Base-by-base conservation (phyloP, 2,888 invertebrate species). In the Ephialtes manifestator region DNA sequence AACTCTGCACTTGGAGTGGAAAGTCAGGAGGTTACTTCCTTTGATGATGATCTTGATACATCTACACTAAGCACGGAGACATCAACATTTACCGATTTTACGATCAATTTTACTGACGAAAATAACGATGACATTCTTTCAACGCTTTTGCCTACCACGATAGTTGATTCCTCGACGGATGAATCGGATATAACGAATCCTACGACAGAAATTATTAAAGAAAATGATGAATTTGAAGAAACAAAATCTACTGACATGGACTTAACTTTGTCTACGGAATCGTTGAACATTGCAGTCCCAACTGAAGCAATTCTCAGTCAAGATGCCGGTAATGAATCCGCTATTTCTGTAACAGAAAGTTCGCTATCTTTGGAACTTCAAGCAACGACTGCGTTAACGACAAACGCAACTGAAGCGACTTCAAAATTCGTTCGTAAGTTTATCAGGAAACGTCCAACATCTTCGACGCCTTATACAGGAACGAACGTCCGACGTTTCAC, bases 381-480 rank as follows among this genome's bases (percentile, higher is more conserved):
- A 53, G 79, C 83, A 7, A 87, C 78, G 3, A 70, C 75, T 18
- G 51, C 75, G 10, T 70, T 75, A 55, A 70, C 71, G 11, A 86
- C 84, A 18, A 48, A 28, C 24, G 35, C 58, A 24, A 78, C 78
- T 24, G 63, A 83, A 28, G 35, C 78, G n/a, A 81, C 71, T 1
- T 81, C 90, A 1, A 87, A 88, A 70, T 89, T 88, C 65, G 82
- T 90, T 15, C 87, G 90, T 24, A 92, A 92, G 53, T 90, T 91
- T n/a, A 74, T 92, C 11, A 88, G 90, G 20, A 91, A 88, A 60
- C 90, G 89, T 53, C 92, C 90, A 0, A 48, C 84, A 2, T 53
- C 81, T 5, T 77, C 79, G 5, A 20, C 84, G 3, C 83, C 87
- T 4, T 77, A 76, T 7, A 24, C 72, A 10, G 5, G 5, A 1